Base-by-base conservation (phyloP, 2,888 invertebrate genomes). In the Ormyrus nitidulus region DNA sequence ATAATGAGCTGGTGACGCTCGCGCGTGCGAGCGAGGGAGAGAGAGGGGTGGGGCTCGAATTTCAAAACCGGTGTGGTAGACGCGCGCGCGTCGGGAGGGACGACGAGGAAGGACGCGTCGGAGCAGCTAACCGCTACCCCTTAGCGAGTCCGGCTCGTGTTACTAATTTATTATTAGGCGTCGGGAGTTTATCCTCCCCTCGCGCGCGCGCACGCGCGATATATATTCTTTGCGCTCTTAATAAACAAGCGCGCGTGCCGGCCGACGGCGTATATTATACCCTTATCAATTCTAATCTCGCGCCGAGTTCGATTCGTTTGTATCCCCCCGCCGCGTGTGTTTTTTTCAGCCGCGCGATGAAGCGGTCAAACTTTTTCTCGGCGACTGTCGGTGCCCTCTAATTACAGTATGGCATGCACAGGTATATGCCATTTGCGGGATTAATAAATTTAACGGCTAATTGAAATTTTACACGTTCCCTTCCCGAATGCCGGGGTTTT, bases 91-190 rank as follows among this genome's bases (percentile, higher is more conserved):
- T 10, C 34, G 10, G 59, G 84, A 84, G 83, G 82, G 81, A 84
- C 77, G 86, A 34, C 82, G 68, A 44, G 7, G 68, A 8, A 44
- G 9, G 54, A 54, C 85, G 51, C 82, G 68, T 34, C 11, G 68
- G 11, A 44, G 9, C 68, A 54, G 44, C 82, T 85, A 86, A 85
- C 86, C 85, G 85, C 85, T 85, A 85, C 85, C 85, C 84, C 86
- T 84, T 8, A 51, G 85, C 82, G 83, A 84, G 85, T 84, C 84
- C 85, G 84, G 86, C 89, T 90, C 88, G 83, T 86, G 85, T 89
- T 89, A 88, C 90, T 89, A 88, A 90, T 90, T 90, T 89, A 90
- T 89, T 88, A 89, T 88, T 87, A 84, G 84, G 80, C 84, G 85
- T 86, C 88, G 86, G 84, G 84, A 85, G 86, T 86, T 87, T 85